Evolutionary conservation across 2,888 invertebrate species (phyloP), one percentile per base, ranked within the genome.

Genomic region (Mystacides longicornis): DNA sequence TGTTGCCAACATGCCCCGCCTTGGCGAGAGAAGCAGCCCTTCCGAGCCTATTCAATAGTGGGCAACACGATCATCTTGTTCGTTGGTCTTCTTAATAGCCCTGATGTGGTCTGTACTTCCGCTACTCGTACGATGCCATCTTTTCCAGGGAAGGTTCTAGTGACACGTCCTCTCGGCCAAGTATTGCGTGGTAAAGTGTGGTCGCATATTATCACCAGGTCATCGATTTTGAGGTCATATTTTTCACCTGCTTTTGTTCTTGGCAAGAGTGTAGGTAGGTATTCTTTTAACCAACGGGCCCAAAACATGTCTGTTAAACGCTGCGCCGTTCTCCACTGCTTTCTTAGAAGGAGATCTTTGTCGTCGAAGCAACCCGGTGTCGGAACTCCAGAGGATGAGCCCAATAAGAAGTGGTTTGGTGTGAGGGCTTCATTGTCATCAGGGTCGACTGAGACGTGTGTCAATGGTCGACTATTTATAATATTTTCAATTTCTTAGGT

Each of bases 251-350:
- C 58, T 62, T 61, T 31, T 52, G 51, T 31, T n/a, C 60, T 37
- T 1, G 52, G 49, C 0, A 51, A 11, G 1, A 63, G 23, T 0
- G 57, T 59, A 3, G 62, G 62, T 1, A 63, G 37, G 43, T 63
- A 63, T 22, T 63, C 62, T 14, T 49, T 42, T 0, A 59, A 1
- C 62, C 63, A 63, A 1, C 60, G 16, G 2, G n/a, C 33, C 62
- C 61, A 63, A 20, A 60, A 46, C 21, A 46, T 46, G 20, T 46
- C 21, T 3, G 46, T 20, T 5, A 46, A n/a, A 7, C n/a, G 18
- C 21, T 46, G 46, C n/a, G 46, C 46, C 5, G 5, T 20, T 46
- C 46, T 18, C 46, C 46, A 46, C 18, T 46, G 46, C 5, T 20
- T 46, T 46, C 46, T 18, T 46, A 46, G 21, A 21, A 18, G 20